These are phyloP conservation scores for Styela clava DNA, from an alignment of 23 tunicate genomes.

Conservation along the genomic window DNA sequence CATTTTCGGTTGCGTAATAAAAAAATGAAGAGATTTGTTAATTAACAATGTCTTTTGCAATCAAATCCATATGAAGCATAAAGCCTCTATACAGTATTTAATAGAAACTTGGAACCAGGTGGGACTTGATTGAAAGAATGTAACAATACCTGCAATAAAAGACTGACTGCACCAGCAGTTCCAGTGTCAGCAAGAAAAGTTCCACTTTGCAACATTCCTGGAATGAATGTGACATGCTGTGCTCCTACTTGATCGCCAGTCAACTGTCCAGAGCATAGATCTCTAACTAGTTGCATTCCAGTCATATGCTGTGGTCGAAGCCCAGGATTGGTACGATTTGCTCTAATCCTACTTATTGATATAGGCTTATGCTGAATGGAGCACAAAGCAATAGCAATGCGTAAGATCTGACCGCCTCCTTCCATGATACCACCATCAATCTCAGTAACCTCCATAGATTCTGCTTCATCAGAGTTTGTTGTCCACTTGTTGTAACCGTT, in stretches of 20 bases:
- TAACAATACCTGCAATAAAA: constrained; percentile 58
- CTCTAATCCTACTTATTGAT: constrained; percentile 46
- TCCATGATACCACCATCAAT: constrained; percentile 83
- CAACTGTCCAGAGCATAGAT: constrained; percentile 61
- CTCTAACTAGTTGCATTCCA: constrained; percentile 73
- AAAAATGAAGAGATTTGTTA: no score
- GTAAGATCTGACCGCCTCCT: constrained; percentile 85
- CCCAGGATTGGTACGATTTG: constrained; percentile 68
- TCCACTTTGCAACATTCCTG: constrained; percentile 77
- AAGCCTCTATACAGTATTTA: no score
- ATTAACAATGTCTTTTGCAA: no score
- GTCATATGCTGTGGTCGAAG: constrained; percentile 86
- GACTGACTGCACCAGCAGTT: constrained; percentile 89
- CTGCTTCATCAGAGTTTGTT: constrained; percentile 75
- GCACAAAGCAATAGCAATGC: constrained; percentile 58
- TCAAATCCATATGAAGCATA: no score
- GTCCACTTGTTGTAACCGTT: constrained; percentile 86
- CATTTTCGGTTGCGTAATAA: not conserved
- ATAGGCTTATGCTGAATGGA: constrained; percentile 74
- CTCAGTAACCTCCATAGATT: constrained; percentile 49
- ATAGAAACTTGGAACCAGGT: no score
- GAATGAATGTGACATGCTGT: constrained; percentile 61
- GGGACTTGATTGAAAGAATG: no score
- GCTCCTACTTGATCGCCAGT: constrained; percentile 82
- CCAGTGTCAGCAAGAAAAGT: constrained; percentile 77